These are phyloP conservation scores for Podarcis raffonei DNA, from an alignment of 2,113 vertebrate species.

Conservation along the genomic window DNA sequence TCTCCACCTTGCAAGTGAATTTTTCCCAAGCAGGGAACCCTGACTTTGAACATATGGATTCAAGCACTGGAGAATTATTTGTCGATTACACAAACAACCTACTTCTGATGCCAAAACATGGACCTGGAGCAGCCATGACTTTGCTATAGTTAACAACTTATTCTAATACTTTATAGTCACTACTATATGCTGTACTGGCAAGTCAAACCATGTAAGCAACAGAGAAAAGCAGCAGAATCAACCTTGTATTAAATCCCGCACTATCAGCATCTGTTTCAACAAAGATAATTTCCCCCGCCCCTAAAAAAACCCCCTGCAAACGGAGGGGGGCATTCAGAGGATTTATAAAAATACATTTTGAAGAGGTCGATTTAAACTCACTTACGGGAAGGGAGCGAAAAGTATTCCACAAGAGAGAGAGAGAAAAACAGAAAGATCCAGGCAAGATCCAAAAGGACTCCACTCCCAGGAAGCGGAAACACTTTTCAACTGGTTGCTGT, in stretches of 20 bases:
- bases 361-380: constrained; percentile 25
- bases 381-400: neutral
- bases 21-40: neutral
- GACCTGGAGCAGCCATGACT: rapidly evolving
- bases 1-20: no score
- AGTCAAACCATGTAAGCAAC: rapidly evolving
- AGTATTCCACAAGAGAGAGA: neutral
- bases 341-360: constrained; percentile 7
- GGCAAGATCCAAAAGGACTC: neutral
- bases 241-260: constrained; percentile 20
- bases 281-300: neutral
- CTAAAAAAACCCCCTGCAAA: no score
- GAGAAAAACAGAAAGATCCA: constrained; percentile 34
- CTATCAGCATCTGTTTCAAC: constrained; percentile 10
- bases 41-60: neutral
- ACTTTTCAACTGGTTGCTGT: constrained; percentile 69
- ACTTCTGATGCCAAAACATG: neutral
- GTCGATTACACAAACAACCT: neutral
- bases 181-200: neutral
- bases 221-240: neutral
- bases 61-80: neutral
- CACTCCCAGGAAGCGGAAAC: constrained; percentile 60
- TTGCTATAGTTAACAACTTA: neutral
- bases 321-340: neutral
- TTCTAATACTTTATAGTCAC: neutral